Evolutionary conservation across 2,113 vertebrate species (phyloP).

Genomic region (Nansenia antarctica): DNA sequence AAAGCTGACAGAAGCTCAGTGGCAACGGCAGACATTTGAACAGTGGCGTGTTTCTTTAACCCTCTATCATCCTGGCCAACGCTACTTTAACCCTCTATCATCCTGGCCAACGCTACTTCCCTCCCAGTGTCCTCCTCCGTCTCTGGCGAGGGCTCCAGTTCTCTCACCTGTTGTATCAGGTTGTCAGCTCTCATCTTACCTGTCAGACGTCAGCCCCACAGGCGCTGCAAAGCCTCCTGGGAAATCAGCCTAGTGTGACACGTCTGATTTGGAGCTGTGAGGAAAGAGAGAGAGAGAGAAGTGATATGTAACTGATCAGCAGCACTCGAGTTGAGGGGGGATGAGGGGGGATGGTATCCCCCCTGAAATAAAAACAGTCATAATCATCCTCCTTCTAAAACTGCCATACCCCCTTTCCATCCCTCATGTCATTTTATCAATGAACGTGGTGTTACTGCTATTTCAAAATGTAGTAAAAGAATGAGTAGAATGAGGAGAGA

Average conservation of each 20-base stretch:
- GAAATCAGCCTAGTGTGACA: slow-evolving; percentile 23
- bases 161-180: not conserved
- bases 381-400: not conserved
- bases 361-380: not conserved
- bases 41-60: not conserved
- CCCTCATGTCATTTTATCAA: not conserved
- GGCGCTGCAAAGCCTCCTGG: slow-evolving; percentile 27
- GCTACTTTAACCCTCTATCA: slow-evolving; percentile 5
- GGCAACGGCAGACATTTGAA: not conserved
- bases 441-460: no score
- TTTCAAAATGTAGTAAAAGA: no score
- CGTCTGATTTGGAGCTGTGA: slow-evolving; percentile 16
- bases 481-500: no score
- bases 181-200: slow-evolving; percentile 19
- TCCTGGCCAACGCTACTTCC: not conserved
- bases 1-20: not conserved
- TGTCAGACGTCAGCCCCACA: slow-evolving; percentile 43
- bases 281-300: slow-evolving; percentile 3
- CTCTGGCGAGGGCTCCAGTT: not conserved
- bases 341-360: not conserved
- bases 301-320: slow-evolving; percentile 3
- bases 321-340: no score
- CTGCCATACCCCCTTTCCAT: not conserved
- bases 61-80: not conserved
- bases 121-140: not conserved